Percentiles rank a stretch among this genome's conserved stretches.
phyloP scores from a whole-genome alignment of 2,113 vertebrate genomes.

The Otis tarda region DNA sequence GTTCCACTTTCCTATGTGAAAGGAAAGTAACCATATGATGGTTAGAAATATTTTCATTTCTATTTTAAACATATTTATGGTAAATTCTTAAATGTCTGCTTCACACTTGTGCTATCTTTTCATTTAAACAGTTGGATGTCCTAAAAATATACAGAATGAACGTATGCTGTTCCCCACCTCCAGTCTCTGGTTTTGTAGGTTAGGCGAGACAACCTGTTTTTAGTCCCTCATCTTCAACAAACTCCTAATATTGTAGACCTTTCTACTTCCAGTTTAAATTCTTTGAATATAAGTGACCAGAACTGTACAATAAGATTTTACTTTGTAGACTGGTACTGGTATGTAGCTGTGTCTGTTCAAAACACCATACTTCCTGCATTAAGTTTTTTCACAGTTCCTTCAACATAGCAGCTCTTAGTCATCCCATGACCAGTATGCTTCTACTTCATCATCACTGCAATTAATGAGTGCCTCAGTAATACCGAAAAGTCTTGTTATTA shows the following conservation, averaged over 20 bases:
- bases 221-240: neutral
- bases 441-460: neutral
- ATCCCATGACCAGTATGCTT: neutral
- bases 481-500: neutral
- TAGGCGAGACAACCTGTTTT: neutral
- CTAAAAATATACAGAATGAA: neutral
- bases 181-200: neutral
- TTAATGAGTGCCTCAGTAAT: neutral
- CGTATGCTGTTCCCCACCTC: accelerated
- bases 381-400: neutral
- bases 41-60: neutral
- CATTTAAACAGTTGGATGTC: neutral
- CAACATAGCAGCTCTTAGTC: neutral
- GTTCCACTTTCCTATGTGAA: neutral
- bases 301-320: neutral
- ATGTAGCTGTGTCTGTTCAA: neutral
- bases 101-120: neutral
- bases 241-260: neutral
- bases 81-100: neutral
- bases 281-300: neutral
- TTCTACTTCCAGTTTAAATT: neutral
- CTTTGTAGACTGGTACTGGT: neutral
- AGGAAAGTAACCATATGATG: neutral
- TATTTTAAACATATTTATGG: neutral
- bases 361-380: neutral